Evolutionary conservation across 2,888 invertebrate species (phyloP), one percentile per base, ranked within the genome.

Genomic region (Platycheirus albimanus): DNA sequence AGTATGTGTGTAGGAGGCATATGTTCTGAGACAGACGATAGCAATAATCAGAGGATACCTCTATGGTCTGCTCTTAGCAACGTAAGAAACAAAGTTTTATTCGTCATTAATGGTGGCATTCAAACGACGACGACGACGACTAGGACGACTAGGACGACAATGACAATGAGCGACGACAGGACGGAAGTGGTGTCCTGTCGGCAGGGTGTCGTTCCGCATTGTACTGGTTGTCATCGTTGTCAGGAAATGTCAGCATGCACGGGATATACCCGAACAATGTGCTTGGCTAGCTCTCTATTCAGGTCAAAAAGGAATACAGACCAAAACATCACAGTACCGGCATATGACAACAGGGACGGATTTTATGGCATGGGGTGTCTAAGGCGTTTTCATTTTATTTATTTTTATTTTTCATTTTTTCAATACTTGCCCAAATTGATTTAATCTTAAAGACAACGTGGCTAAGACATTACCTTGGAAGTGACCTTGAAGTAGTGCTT

Each of bases 111-210:
- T 15, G 11, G 28, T 13, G 41, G 58, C 8, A 56, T 38, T 56
- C 1, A 4, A 56, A 4, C 15, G 47, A 20, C 47, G 15, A 58
- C 11, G 6, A 58, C 11, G n/a, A n/a, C n/a, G n/a, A n/a, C n/a
- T n/a, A n/a, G n/a, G n/a, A n/a, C n/a, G n/a, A n/a, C n/a, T n/a
- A n/a, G n/a, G n/a, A n/a, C 3, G 28, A 43, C 20, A 20, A 47
- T 5, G 17, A 11, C 19, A 8, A 45, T 8, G 45, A 45, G 7
- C 56, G 24, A 51, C 49, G 78, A 66, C 72, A 51, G 63, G 56
- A 63, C 67, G 63, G 63, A 67, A 69, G 69, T 69, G 24, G 54
- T 64, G n/a, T 58, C 63, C 61, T 63, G 66, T 74, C 67, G 61
- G 38, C 49, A 10, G 17, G 19, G 33, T 69, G 33, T 75, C 61